These are phyloP conservation scores for Drosophila athabasca DNA, from an alignment of 1,140 invertebrate species.

Conservation along the genomic window DNA sequence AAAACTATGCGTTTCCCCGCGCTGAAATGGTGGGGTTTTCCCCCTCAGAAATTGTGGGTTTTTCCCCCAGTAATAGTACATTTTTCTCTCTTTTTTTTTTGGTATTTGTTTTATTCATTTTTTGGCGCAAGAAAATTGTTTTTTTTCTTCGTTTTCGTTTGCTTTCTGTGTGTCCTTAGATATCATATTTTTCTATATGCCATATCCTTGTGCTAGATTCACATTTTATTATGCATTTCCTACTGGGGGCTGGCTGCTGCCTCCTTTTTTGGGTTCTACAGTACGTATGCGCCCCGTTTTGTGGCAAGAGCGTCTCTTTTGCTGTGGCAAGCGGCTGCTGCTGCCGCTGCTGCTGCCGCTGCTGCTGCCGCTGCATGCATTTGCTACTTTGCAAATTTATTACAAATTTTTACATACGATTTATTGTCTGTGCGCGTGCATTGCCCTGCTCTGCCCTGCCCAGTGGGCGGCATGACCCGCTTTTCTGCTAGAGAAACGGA, in stretches of 20 bases:
- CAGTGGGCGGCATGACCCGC: conserved; percentile 8
- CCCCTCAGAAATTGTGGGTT: neutral
- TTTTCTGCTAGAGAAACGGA: conserved; percentile 40
- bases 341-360: conserved; percentile 19
- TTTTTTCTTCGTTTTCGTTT: too few relatives aligned
- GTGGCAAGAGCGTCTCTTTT: conserved; percentile 35
- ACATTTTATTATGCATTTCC: conserved; percentile 71
- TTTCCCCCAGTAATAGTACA: too few relatives aligned
- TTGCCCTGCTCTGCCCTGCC: neutral
- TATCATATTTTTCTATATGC: conserved; percentile 41
- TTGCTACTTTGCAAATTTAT: conserved; percentile 81
- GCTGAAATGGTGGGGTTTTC: too few relatives aligned
- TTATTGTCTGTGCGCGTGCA: conserved; percentile 69
- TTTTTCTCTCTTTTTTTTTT: conserved; percentile 20
- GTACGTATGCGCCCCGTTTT: conserved; percentile 72
- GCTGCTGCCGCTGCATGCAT: conserved; percentile 57
- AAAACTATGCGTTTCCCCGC: neutral
- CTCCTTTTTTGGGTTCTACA: conserved; percentile 43
- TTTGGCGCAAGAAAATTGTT: conserved; percentile 30
- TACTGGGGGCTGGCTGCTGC: conserved; percentile 19
- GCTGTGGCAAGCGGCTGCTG: conserved; percentile 25
- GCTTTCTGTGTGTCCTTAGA: conserved; percentile 43
- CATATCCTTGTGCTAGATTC: conserved; percentile 71
- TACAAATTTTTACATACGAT: conserved; percentile 81
- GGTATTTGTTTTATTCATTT: conserved; percentile 56